phyloP scores from a whole-genome alignment of 2,888 invertebrate species.

The Nomada ruficornis region DNA sequence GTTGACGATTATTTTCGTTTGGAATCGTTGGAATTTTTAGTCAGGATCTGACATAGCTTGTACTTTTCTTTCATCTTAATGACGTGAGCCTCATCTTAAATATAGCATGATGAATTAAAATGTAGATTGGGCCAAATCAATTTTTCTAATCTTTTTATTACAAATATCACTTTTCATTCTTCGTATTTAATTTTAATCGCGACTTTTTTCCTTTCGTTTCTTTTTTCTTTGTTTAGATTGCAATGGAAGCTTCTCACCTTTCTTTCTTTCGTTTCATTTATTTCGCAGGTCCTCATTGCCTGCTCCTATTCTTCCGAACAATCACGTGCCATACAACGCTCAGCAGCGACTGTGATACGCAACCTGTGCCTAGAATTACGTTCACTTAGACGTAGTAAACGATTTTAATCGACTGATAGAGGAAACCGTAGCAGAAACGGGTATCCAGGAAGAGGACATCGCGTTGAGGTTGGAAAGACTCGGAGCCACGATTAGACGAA shows the following conservation, averaged over 20 bases:
- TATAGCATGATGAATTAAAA: too few relatives aligned
- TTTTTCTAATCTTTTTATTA: too few relatives aligned
- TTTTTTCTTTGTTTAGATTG: neutral
- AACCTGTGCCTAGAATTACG: constrained; percentile 61
- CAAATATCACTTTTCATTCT: too few relatives aligned
- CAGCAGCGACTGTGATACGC: constrained; percentile 81
- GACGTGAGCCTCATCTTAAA: too few relatives aligned
- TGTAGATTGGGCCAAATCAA: too few relatives aligned
- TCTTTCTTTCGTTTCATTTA: constrained; percentile 18
- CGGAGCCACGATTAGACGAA: constrained; percentile 62
- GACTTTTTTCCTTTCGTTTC: neutral
- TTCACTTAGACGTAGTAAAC: constrained; percentile 59
- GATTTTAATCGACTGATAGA: constrained; percentile 44
- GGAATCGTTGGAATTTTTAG: too few relatives aligned
- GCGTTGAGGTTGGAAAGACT: constrained; percentile 15
- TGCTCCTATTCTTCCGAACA: constrained; percentile 62
- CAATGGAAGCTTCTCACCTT: neutral
- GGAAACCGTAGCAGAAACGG: constrained; percentile 3
- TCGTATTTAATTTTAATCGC: too few relatives aligned
- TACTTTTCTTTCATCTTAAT: too few relatives aligned
- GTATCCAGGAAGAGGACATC: neutral
- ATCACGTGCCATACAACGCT: constrained; percentile 81
- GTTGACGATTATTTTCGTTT: neutral
- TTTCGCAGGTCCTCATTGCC: constrained; percentile 74
- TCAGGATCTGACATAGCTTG: too few relatives aligned